Percentiles rank a stretch among this genome's conserved stretches.
Evolutionary conservation across 2,797 vertebrate species (phyloP).

Genomic region (Nyctalus aviator): DNA sequence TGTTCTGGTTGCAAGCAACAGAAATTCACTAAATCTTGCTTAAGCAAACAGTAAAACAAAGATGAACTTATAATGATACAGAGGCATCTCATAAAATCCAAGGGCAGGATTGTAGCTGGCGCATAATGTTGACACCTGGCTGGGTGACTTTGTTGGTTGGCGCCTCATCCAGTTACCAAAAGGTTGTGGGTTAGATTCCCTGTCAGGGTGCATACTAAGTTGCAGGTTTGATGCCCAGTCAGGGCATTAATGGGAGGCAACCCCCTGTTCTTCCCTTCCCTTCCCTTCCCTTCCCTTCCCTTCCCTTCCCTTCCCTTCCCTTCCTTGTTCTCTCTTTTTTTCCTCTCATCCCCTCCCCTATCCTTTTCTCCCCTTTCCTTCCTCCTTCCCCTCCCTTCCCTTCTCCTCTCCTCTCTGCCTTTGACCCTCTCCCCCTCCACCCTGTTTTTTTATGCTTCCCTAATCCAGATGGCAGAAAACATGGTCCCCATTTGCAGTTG

Average conservation of each 20-base stretch:
- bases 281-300: too few species aligned
- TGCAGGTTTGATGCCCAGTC: neutral
- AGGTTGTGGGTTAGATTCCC: neutral
- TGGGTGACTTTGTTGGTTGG: neutral
- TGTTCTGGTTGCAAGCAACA: neutral
- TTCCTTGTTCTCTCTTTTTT: too few species aligned
- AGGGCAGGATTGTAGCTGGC: neutral
- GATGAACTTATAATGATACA: neutral
- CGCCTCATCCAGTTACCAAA: neutral
- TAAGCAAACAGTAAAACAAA: neutral
- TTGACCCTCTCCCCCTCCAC: neutral
- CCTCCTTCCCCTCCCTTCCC: too few species aligned
- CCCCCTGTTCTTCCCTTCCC: neutral
- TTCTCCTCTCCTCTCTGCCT: rapidly evolving
- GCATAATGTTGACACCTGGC: neutral
- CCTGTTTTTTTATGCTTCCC: neutral
- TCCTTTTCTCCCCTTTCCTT: rapidly evolving
- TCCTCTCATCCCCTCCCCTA: too few species aligned
- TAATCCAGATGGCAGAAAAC: neutral
- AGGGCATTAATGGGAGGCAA: neutral
- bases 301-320: too few species aligned
- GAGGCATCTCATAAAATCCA: neutral
- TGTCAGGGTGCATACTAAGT: neutral
- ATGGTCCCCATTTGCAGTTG: neutral
- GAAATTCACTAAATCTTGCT: neutral